Conservation (phyloP, 2,797 vertebrate genomes). For the Hemibagrus guttatus region DNA sequence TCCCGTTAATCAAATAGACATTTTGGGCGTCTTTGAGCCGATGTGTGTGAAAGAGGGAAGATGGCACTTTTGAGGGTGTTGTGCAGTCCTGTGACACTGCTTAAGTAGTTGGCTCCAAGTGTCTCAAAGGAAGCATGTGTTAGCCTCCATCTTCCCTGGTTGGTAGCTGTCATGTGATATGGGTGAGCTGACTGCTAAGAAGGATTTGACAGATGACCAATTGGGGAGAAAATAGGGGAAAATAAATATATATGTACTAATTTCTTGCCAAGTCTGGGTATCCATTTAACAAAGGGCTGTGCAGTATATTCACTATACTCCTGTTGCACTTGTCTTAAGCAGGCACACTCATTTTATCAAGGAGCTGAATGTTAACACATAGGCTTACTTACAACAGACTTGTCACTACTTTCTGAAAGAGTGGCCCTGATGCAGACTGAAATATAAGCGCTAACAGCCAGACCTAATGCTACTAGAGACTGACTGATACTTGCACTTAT, state of each 20-base stretch:
- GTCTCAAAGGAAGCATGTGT: neutral
- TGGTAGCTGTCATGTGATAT: neutral
- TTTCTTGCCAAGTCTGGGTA: neutral
- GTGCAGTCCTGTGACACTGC: neutral
- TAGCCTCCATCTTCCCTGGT: neutral
- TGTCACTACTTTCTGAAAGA: conserved; percentile 1
- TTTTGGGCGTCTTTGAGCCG: neutral
- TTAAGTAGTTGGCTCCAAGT: neutral
- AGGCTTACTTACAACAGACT: neutral
- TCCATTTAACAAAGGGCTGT: neutral
- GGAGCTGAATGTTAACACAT: conserved; percentile 1
- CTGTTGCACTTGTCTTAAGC: neutral
- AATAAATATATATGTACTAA: neutral
- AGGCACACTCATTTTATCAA: neutral
- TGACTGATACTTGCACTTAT: conserved; percentile 54
- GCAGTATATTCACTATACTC: neutral
- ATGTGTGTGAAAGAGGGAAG: neutral
- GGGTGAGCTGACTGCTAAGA: neutral
- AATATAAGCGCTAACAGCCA: neutral
- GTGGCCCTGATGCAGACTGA: neutral
- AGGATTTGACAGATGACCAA: neutral
- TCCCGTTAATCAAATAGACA: neutral
- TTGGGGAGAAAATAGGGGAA: neutral
- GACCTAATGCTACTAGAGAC: conserved; percentile 37
- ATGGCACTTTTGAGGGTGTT: neutral